Evolutionary conservation across 2,888 invertebrate genomes (phyloP), one percentile per base, ranked within the genome.

Genomic region (Matsumyia berberina): DNA sequence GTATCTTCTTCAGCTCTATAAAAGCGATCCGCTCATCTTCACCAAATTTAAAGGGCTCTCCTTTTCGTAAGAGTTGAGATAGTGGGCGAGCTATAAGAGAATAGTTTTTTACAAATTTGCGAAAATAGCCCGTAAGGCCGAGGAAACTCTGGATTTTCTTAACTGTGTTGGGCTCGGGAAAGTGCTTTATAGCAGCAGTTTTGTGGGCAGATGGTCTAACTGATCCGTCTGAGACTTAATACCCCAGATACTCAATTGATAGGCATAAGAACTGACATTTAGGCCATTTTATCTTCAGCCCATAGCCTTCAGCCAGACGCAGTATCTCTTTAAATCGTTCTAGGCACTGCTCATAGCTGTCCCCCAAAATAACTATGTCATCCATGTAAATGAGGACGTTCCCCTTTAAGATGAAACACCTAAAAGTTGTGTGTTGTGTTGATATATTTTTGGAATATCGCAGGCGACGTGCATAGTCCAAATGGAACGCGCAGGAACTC

Each of bases 141-240:
- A 57, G 19, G 12, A 57, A 57, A 57, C 37, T 55, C 31, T 55
- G 55, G 11, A 35, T 35, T 33, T 55, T 33, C 17, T 55, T 33
- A 15, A 15, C 33, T 35, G 55, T 55, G 9, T 55, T 76, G 1
- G 88, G 88, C 5, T 55, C 64, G 6, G 87, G 88, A 73, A 88
- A 89, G 4, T 24, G 24, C 24, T 24, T 24, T 24, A 24, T 24
- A 24, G 24, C 24, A 24, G 24, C 24, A 24, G 24, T 24, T 4
- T 24, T 24, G 4, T 24, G 24, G 24, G 24, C 4, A 24, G 24
- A 24, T 24, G 24, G 24, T 24, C 24, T 24, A 17, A 8, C 19
- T 46, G 46, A 17, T 15, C 17, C 8, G 8, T 46, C 9, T 46
- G 7, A 46, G 46, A 24, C 24, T 24, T 24, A 1, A 24, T 24